phyloP scores from a whole-genome alignment of 2,797 vertebrate genomes.

The Sebastes hubbsi region DNA sequence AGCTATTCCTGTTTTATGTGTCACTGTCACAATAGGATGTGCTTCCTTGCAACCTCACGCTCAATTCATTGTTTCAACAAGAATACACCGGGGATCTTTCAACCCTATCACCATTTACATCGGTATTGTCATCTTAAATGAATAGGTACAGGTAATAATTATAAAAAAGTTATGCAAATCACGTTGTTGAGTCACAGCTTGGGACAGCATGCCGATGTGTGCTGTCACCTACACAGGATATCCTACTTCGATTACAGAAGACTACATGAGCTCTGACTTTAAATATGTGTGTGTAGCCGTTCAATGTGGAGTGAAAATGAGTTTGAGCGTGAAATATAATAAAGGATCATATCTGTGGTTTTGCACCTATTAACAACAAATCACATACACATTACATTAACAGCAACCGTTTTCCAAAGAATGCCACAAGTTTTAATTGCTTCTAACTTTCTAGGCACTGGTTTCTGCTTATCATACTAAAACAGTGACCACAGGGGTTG shows the following conservation, averaged over 20 bases:
- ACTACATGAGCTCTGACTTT: neutral
- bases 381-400: neutral
- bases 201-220: neutral
- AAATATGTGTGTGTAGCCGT: neutral
- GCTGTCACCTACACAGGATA: constrained; percentile 36
- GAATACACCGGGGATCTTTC: neutral
- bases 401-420: neutral
- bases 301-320: neutral
- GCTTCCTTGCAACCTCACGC: constrained; percentile 16
- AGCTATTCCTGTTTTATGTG: constrained; percentile 20
- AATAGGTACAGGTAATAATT: constrained; percentile 11
- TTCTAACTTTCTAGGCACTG: neutral
- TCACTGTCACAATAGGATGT: constrained; percentile 36
- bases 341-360: neutral
- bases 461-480: neutral
- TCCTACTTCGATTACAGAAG: constrained; percentile 28
- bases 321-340: neutral
- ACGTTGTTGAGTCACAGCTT: constrained; percentile 26
- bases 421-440: neutral
- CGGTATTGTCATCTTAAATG: neutral
- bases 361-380: neutral
- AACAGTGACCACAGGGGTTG: no score
- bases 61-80: constrained; percentile 15
- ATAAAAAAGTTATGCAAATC: neutral
- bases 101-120: neutral